A percentile compares a stretch with the other conserved stretches of the same genome.
phyloP scores from a whole-genome alignment of 2,797 vertebrate species.

The Astyanax mexicanus region DNA sequence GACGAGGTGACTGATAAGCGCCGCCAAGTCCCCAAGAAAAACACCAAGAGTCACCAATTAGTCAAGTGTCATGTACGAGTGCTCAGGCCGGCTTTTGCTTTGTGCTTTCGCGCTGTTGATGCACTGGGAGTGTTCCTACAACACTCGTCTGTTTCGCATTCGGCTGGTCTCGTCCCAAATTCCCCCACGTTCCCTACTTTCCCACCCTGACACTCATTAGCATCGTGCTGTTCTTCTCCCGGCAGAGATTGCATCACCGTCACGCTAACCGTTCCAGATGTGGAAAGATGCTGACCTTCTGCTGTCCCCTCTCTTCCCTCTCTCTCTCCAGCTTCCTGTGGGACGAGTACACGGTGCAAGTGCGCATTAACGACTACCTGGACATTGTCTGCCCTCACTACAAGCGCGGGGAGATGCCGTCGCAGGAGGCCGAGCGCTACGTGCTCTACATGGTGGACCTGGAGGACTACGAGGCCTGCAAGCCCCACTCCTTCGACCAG shows the following conservation, averaged over 20 bases:
- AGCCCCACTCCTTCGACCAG: slow-evolving; percentile 88
- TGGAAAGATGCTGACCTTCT: background rate
- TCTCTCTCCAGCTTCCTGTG: slow-evolving; percentile 79
- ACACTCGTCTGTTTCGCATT: slow-evolving; percentile 30
- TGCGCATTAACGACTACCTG: slow-evolving; percentile 91
- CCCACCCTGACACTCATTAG: background rate
- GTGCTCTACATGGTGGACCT: slow-evolving; percentile 92
- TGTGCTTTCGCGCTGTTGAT: background rate
- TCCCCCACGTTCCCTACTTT: background rate
- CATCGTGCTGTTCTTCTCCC: background rate
- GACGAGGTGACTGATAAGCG: slow-evolving; percentile 24
- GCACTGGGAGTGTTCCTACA: background rate
- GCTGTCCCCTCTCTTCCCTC: slow-evolving; percentile 31
- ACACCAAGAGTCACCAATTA: slow-evolving; percentile 21
- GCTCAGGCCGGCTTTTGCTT: slow-evolving; percentile 4
- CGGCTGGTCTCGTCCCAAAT: background rate
- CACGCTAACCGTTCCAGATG: background rate
- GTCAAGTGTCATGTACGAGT: background rate
- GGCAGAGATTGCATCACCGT: background rate
- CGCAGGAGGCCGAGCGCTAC: slow-evolving; percentile 85
- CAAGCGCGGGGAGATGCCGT: slow-evolving; percentile 75
- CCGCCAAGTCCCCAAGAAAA: background rate
- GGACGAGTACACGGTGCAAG: slow-evolving; percentile 85
- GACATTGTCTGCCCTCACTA: slow-evolving; percentile 97
- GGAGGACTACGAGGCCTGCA: slow-evolving; percentile 86